phyloP scores from a whole-genome alignment of 1,140 invertebrate genomes.

The Cydia splendana region DNA sequence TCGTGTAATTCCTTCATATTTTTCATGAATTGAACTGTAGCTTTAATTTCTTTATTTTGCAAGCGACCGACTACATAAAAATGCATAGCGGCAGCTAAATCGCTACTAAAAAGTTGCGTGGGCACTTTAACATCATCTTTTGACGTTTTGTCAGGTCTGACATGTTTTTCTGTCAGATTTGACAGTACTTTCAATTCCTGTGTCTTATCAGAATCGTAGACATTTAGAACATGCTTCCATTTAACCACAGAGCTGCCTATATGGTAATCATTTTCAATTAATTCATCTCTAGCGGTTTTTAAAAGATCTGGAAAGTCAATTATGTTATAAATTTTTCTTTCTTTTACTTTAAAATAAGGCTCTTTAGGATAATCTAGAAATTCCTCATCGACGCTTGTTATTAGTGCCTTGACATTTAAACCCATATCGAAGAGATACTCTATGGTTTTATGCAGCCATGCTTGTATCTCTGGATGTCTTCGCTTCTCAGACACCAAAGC shows the following conservation, averaged over 20 bases:
- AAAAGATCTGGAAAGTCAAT: background rate
- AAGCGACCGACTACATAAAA: background rate
- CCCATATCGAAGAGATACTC: background rate
- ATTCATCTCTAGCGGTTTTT: background rate
- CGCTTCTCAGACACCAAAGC: background rate
- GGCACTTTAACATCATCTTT: background rate
- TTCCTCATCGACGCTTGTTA: background rate
- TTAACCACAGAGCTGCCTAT: background rate
- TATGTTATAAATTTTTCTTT: background rate
- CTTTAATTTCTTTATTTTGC: background rate
- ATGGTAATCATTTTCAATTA: background rate
- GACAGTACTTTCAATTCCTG: background rate
- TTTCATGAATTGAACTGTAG: background rate
- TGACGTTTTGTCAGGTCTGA: background rate
- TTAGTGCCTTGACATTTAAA: constrained; percentile 4
- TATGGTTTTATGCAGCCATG: background rate
- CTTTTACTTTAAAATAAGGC: background rate
- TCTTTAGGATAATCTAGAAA: background rate
- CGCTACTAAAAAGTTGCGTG: background rate
- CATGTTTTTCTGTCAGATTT: background rate
- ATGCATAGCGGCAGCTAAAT: background rate
- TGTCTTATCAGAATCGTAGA: background rate
- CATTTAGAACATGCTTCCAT: background rate
- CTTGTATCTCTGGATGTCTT: background rate
- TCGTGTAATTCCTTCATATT: background rate